These are phyloP conservation scores for Anoplolepis gracilipes DNA, from an alignment of 1,140 invertebrate genomes.

Conservation along the genomic window DNA sequence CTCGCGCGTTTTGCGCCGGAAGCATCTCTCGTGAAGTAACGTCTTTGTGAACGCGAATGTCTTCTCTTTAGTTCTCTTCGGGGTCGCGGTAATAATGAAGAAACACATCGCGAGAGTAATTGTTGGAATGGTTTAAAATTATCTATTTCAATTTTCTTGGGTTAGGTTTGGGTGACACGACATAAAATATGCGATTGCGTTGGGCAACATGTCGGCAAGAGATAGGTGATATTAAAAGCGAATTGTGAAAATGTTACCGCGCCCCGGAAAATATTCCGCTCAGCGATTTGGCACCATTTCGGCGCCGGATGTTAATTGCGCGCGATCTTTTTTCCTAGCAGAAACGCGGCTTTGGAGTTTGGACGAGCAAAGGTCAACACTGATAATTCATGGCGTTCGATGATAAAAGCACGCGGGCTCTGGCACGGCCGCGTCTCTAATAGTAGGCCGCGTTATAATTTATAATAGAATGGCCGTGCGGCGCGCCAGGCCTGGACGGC, in stretches of 20 bases:
- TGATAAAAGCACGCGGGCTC: constrained; percentile 80
- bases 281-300: constrained; percentile 38
- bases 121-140: constrained; percentile 2
- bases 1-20: neutral
- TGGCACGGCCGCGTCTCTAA: constrained; percentile 71
- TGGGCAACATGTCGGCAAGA: neutral
- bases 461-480: constrained; percentile 73
- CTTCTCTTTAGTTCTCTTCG: neutral
- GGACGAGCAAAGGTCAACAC: constrained; percentile 57
- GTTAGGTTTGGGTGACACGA: neutral
- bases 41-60: constrained; percentile 10
- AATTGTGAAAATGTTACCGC: constrained; percentile 47
- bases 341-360: neutral
- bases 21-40: neutral
- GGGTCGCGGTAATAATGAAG: neutral
- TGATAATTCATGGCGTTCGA: constrained; percentile 71
- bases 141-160: neutral
- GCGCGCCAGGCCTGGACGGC: constrained; percentile 54
- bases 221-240: constrained; percentile 18
- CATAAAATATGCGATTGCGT: constrained; percentile 13
- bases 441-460: constrained; percentile 74
- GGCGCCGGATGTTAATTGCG: constrained; percentile 52
- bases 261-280: neutral
- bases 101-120: neutral
- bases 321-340: constrained; percentile 15